Evolutionary conservation across 1,140 invertebrate species (phyloP), one percentile per base, ranked within the genome.

Genomic region (Ctenoplectra terminalis): DNA sequence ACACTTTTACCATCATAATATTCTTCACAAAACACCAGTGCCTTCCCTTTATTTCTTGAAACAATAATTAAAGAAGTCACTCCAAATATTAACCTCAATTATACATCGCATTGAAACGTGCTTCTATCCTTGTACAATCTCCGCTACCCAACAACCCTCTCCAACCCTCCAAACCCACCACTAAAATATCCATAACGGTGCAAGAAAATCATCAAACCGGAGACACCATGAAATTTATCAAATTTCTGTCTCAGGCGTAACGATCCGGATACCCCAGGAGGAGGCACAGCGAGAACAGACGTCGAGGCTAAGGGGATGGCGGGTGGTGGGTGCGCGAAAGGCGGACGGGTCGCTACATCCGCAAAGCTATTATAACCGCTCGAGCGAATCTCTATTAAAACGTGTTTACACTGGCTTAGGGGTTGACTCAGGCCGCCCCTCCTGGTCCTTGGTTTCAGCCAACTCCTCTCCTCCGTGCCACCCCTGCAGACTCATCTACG

Each of bases 351-450:
- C 85, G 91, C 89, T 93, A 93, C 92, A 94, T 93, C 92, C 92
- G 92, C 91, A 92, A 93, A 92, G 93, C 93, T 94, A 94, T 94
- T 94, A 94, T 94, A 93, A 92, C 92, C 93, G 93, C 93, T 94
- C 93, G 92, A 94, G 93, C 93, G 93, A 94, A 94, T 93, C 93
- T 93, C 93, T 94, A 94, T 94, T 94, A 93, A 94, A 94, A 93
- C 92, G 92, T 94, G 93, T 94, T 94, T 94, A 93, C 93, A 93
- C 93, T 94, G 92, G 93, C 92, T 93, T 93, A 93, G 93, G 93
- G 93, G 93, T 94, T 93, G 93, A 93, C 93, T 94, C 92, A 92
- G 90, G 90, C 92, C 89, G 89, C 90, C 91, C 89, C 90, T 88
- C 87, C 81, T 75, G 70, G 73, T 87, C 77, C 86, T 77, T 87